These are phyloP conservation scores for Triops longicaudatus DNA, from an alignment of 1,140 invertebrate species.

Conservation along the genomic window DNA sequence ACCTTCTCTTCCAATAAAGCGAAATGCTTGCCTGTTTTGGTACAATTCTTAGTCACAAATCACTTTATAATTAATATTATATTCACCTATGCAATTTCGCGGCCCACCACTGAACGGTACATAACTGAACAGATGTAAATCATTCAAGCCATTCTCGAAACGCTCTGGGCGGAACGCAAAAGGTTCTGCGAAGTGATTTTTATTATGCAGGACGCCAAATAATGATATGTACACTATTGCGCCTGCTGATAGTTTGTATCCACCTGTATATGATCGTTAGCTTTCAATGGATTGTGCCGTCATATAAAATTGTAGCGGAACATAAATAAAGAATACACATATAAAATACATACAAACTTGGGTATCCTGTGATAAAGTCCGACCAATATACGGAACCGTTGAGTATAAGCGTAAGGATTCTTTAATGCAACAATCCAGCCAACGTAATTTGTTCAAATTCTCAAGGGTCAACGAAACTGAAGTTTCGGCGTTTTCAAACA, in stretches of 20 bases:
- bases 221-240: neutral
- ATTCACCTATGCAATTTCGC: neutral
- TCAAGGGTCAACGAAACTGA: neutral
- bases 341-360: neutral
- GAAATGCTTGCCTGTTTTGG: neutral
- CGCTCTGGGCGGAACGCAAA: neutral
- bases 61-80: neutral
- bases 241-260: neutral
- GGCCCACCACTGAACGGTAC: neutral
- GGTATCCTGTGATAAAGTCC: neutral
- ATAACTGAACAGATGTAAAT: neutral
- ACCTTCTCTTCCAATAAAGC: neutral
- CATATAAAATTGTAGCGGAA: neutral
- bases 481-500: neutral
- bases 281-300: neutral
- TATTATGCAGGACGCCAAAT: neutral
- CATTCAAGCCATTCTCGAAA: neutral
- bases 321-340: no score
- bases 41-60: neutral
- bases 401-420: neutral
- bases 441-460: neutral
- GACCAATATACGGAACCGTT: neutral
- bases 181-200: neutral
- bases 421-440: slow-evolving; percentile 7
- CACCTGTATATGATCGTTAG: neutral